These are phyloP conservation scores for Drosophila tani DNA, from an alignment of 1,140 invertebrate genomes.

Conservation along the genomic window DNA sequence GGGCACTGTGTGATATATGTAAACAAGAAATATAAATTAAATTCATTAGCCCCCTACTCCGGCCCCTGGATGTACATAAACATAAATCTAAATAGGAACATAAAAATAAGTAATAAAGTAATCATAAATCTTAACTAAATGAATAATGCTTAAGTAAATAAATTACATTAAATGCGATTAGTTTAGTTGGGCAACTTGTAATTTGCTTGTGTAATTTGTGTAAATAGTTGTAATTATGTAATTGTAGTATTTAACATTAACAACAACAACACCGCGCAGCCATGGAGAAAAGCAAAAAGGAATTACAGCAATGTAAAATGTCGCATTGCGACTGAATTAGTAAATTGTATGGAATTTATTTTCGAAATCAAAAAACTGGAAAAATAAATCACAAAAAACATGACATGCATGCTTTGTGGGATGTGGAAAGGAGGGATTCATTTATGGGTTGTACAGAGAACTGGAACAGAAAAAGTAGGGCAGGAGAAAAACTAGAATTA, in stretches of 20 bases:
- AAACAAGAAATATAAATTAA: slow-evolving; percentile 71
- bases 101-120: slow-evolving; percentile 30
- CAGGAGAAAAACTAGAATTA: neutral
- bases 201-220: slow-evolving; percentile 60
- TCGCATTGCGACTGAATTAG: slow-evolving; percentile 44
- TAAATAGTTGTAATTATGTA: slow-evolving; percentile 77
- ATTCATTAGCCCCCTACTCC: slow-evolving; percentile 40
- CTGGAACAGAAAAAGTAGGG: neutral
- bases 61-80: slow-evolving; percentile 65
- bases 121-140: slow-evolving; percentile 57
- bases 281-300: slow-evolving; percentile 13
- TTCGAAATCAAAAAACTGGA: slow-evolving; percentile 46
- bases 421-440: neutral
- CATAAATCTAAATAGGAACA: slow-evolving; percentile 39
- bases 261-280: slow-evolving; percentile 14
- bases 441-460: slow-evolving; percentile 12
- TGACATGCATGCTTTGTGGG: neutral
- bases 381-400: slow-evolving; percentile 42
- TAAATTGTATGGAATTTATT: slow-evolving; percentile 67
- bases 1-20: slow-evolving; percentile 76
- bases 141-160: slow-evolving; percentile 59
- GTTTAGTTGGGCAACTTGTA: slow-evolving; percentile 55
- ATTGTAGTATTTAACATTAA: slow-evolving; percentile 54
- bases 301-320: slow-evolving; percentile 20
- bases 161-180: slow-evolving; percentile 65